Conservation (phyloP, 2,113 vertebrate genomes). For the Ondatra zibethicus region DNA sequence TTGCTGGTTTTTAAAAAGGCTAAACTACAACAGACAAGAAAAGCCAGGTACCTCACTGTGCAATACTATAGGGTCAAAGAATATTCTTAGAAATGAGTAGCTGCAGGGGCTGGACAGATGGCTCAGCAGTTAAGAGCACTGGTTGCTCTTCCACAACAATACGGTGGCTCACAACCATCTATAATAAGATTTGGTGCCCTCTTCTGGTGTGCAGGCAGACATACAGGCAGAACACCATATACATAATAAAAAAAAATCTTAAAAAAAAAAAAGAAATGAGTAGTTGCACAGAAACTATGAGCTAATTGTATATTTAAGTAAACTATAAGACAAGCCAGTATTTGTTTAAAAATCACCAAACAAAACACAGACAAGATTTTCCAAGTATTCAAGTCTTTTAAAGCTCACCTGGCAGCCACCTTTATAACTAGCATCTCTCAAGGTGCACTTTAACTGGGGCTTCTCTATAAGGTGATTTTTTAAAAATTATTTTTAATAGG, state of each 20-base stretch:
- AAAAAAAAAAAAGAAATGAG: not conserved
- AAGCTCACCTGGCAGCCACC: conserved; percentile 2
- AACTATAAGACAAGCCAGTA: conserved; percentile 29
- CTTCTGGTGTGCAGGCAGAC: too few species aligned
- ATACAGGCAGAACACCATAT: too few species aligned
- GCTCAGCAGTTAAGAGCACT: too few species aligned
- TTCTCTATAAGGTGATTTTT: conserved; percentile 19
- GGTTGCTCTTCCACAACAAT: too few species aligned
- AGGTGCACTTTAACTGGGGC: conserved; percentile 31
- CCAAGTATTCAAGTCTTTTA: conserved; percentile 6
- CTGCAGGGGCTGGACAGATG: not conserved
- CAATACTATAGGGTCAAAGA: not conserved
- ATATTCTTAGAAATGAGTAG: conserved; percentile 21
- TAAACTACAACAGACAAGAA: conserved; percentile 44
- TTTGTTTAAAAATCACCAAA: conserved; percentile 45
- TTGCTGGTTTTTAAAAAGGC: not conserved
- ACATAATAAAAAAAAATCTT: too few species aligned
- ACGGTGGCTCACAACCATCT: too few species aligned
- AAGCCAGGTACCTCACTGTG: not conserved
- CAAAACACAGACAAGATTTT: conserved; percentile 50
- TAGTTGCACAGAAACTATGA: not conserved
- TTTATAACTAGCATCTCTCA: conserved; percentile 9
- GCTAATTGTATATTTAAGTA: conserved; percentile 28
- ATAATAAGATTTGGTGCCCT: too few species aligned
- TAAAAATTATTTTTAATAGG: not conserved